Conservation (phyloP, 2,113 vertebrate species). For the Nicator chloris region DNA sequence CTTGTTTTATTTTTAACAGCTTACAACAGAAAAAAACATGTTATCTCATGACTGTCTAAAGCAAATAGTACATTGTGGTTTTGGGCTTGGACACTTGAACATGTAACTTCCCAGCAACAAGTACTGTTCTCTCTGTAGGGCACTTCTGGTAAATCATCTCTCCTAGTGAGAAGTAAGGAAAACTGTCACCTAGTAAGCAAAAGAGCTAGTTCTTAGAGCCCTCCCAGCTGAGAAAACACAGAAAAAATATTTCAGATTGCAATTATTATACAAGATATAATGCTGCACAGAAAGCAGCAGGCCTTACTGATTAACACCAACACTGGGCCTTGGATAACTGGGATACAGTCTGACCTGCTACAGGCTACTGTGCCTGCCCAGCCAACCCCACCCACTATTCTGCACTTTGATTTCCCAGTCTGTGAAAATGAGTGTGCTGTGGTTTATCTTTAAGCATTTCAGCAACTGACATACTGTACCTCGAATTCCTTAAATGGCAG, state of each 20-base stretch:
- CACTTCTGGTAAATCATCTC: constrained; percentile 51
- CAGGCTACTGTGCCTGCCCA: background rate
- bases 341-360: background rate
- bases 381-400: background rate
- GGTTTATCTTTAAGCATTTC: constrained; percentile 36
- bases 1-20: constrained; percentile 53
- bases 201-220: background rate
- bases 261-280: background rate
- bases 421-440: background rate
- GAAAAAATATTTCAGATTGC: background rate
- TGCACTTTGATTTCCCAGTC: background rate
- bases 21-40: constrained; percentile 5
- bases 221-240: background rate
- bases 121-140: constrained; percentile 7
- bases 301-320: background rate
- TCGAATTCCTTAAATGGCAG: constrained; percentile 19
- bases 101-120: constrained; percentile 51
- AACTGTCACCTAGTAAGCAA: background rate
- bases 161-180: constrained; percentile 20
- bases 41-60: constrained; percentile 51
- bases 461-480: constrained; percentile 15
- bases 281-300: background rate
- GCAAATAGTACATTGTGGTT: constrained; percentile 49
- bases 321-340: background rate
- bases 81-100: constrained; percentile 42